Conservation (phyloP, 1,140 invertebrate genomes). For the Drosophila tani region DNA sequence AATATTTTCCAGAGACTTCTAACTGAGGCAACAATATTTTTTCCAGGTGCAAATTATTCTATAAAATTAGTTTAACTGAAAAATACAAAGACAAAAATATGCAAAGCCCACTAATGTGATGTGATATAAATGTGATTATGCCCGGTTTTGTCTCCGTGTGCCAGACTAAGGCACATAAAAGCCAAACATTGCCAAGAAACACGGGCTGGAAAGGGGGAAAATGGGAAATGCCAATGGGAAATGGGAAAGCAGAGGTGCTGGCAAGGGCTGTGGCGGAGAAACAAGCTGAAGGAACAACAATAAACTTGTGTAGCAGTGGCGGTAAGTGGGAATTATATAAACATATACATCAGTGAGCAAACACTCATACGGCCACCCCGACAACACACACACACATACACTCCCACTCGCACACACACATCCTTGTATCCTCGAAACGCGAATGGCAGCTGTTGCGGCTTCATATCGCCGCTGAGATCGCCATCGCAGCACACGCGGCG, state of each 20-base stretch:
- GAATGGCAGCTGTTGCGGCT: constrained; percentile 57
- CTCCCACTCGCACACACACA: constrained; percentile 11
- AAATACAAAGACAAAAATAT: background rate
- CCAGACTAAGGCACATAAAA: constrained; percentile 54
- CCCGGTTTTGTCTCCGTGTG: constrained; percentile 2
- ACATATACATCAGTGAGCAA: constrained; percentile 74
- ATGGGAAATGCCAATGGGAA: constrained; percentile 11
- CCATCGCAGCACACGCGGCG: constrained; percentile 28
- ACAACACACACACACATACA: constrained; percentile 8
- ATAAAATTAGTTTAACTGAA: background rate
- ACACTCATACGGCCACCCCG: constrained; percentile 2
- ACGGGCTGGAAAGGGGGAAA: constrained; percentile 8
- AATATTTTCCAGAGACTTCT: accelerated
- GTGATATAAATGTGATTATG: background rate
- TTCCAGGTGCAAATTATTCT: no score
- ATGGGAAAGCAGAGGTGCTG: background rate
- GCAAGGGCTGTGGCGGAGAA: background rate
- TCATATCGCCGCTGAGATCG: constrained; percentile 49
- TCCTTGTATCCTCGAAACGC: constrained; percentile 1
- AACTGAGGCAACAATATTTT: no score
- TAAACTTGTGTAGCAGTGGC: constrained; percentile 68
- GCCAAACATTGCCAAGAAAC: constrained; percentile 66
- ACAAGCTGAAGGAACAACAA: constrained; percentile 43
- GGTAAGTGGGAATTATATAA: constrained; percentile 82
- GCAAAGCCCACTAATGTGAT: background rate